Conservation (phyloP, 2,888 invertebrate genomes). For the Antheraea yamamai region DNA sequence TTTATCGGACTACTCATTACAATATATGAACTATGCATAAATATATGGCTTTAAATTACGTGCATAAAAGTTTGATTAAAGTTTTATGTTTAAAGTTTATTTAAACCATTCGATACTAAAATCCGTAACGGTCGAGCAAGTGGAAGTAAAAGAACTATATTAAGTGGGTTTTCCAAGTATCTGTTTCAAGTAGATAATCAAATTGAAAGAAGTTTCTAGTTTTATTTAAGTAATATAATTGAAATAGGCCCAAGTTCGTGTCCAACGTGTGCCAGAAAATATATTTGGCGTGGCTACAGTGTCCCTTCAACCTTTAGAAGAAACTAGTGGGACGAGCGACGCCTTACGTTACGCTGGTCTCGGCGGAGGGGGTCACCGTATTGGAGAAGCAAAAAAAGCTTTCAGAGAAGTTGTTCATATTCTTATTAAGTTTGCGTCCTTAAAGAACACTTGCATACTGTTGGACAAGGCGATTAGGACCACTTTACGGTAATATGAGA, state of each 20-base stretch:
- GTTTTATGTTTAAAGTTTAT: too few relatives aligned
- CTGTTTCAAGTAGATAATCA: too few relatives aligned
- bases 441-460: constrained; percentile 66
- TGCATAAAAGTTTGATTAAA: too few relatives aligned
- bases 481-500: constrained; percentile 59
- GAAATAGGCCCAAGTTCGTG: constrained; percentile 69
- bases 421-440: constrained; percentile 77
- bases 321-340: constrained; percentile 56
- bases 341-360: constrained; percentile 65
- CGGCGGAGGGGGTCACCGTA: constrained; percentile 72
- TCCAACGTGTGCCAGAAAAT: constrained; percentile 65
- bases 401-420: constrained; percentile 66
- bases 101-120: too few relatives aligned
- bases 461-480: constrained; percentile 64
- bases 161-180: too few relatives aligned
- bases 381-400: constrained; percentile 66
- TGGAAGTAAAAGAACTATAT: too few relatives aligned
- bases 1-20: too few relatives aligned
- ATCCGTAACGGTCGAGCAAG: too few relatives aligned
- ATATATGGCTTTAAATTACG: too few relatives aligned
- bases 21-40: too few relatives aligned
- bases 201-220: not conserved
- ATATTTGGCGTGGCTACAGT: constrained; percentile 71
- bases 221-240: not conserved
- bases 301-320: constrained; percentile 63